Evolutionary conservation across 1,140 invertebrate genomes (phyloP).

Genomic region (Rhynchophorus ferrugineus): DNA sequence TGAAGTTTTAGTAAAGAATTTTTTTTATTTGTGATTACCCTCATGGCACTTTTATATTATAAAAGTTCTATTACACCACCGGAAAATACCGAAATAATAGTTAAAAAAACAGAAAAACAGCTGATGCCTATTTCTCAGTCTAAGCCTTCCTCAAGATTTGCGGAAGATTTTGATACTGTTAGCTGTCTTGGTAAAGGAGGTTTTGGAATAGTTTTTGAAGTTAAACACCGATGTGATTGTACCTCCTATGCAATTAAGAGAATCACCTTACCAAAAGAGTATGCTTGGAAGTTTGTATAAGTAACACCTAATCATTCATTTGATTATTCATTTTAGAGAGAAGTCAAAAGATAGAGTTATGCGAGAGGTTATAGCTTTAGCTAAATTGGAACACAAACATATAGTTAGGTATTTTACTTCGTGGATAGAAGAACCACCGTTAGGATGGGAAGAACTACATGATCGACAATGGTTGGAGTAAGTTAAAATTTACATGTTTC

Average conservation of each 20-base stretch:
- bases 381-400: slow-evolving; percentile 88
- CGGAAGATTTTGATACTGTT: slow-evolving; percentile 79
- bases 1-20: slow-evolving; percentile 55
- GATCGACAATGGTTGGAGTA: slow-evolving; percentile 54
- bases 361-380: slow-evolving; percentile 88
- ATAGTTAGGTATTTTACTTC: slow-evolving; percentile 93
- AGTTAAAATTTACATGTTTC: slow-evolving; percentile 13
- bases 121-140: slow-evolving; percentile 6
- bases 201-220: slow-evolving; percentile 95
- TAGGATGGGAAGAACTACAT: slow-evolving; percentile 75
- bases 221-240: slow-evolving; percentile 90
- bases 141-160: slow-evolving; percentile 62
- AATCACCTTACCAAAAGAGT: slow-evolving; percentile 81
- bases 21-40: slow-evolving; percentile 14
- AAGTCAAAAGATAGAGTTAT: slow-evolving; percentile 53
- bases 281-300: slow-evolving; percentile 25
- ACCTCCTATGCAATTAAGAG: slow-evolving; percentile 93
- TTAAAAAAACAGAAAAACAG: slow-evolving; percentile 19
- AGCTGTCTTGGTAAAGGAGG: slow-evolving; percentile 86
- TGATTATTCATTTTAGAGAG: slow-evolving; percentile 13
- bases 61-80: slow-evolving; percentile 9
- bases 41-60: slow-evolving; percentile 7
- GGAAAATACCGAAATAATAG: slow-evolving; percentile 15
- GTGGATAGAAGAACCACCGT: slow-evolving; percentile 86
- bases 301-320: neutral